phyloP scores from a whole-genome alignment of 2,797 vertebrate genomes.

The Galagoides demidoff region DNA sequence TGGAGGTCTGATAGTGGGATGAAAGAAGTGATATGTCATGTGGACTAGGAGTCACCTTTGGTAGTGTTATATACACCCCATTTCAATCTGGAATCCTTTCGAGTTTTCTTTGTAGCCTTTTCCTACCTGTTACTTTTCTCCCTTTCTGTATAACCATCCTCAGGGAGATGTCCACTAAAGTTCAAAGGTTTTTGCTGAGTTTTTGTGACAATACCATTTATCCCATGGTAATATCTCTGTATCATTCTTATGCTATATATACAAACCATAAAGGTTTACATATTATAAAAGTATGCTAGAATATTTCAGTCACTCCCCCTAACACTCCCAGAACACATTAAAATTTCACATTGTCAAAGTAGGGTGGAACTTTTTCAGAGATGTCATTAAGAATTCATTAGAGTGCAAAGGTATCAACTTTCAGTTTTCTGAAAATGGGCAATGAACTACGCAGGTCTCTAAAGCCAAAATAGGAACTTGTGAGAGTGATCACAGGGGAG shows the following conservation, averaged over 20 bases:
- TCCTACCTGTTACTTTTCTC: neutral
- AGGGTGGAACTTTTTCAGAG: neutral
- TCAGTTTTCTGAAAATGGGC: neutral
- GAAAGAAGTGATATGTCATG: neutral
- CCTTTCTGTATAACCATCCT: neutral
- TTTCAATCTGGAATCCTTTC: neutral
- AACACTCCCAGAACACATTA: neutral
- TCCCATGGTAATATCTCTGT: neutral
- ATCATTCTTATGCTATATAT: neutral
- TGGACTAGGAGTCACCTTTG: neutral
- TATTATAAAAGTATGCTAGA: neutral
- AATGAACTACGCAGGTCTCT: neutral
- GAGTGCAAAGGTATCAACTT: neutral
- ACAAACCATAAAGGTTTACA: neutral
- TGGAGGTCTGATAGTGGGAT: neutral
- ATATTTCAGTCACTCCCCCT: neutral
- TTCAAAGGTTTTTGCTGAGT: neutral
- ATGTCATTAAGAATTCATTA: neutral
- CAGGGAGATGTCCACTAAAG: neutral
- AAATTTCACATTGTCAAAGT: neutral
- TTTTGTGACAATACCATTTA: constrained; percentile 31
- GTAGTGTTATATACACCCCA: too few relatives aligned
- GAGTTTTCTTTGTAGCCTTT: neutral
- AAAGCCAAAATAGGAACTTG: neutral
- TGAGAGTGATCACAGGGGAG: neutral